Conservation (phyloP, 2,888 invertebrate genomes). For the Diarsia mendica region DNA sequence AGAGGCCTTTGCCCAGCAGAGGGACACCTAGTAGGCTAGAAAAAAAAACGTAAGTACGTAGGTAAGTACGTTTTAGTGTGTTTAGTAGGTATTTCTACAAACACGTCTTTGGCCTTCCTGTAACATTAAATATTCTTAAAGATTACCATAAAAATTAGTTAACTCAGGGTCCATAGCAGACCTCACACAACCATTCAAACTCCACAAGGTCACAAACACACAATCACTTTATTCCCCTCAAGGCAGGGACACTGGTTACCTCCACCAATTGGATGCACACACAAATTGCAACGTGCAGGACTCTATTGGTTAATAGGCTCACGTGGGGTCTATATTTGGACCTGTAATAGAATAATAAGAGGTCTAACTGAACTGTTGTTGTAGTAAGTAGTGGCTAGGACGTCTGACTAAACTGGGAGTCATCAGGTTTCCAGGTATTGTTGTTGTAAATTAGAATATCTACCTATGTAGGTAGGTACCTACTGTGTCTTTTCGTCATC, state of each 20-base stretch:
- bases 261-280: constrained; percentile 41
- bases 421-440: constrained; percentile 30
- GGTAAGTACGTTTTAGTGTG: neutral
- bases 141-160: neutral
- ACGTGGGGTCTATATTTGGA: constrained; percentile 54
- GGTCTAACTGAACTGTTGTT: constrained; percentile 53
- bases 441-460: neutral
- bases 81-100: neutral
- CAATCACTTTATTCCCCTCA: constrained; percentile 28
- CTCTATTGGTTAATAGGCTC: constrained; percentile 61
- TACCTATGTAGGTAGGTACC: no score
- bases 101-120: neutral
- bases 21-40: no score
- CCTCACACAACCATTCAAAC: neutral
- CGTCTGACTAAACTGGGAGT: neutral
- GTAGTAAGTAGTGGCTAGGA: constrained; percentile 10
- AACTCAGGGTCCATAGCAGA: neutral
- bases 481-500: neutral
- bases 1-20: no score
- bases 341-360: constrained; percentile 57
- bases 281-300: constrained; percentile 39
- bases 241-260: neutral
- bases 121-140: neutral
- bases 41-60: no score
- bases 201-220: constrained; percentile 19